Conservation (phyloP, 2,797 vertebrate genomes). For the Rhinophrynus dorsalis region DNA sequence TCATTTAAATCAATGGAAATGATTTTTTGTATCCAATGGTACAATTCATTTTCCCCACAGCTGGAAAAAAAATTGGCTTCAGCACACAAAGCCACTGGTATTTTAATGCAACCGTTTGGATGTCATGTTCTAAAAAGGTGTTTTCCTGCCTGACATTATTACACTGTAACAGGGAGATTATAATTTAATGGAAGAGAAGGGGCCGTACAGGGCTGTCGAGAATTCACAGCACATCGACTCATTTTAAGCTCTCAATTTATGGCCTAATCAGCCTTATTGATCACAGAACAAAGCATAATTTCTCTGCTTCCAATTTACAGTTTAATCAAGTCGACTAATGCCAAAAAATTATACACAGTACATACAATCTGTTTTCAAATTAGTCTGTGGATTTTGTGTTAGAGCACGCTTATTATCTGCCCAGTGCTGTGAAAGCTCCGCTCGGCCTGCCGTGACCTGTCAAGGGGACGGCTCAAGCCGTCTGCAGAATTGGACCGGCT, state of each 20-base stretch:
- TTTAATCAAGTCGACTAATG: slow-evolving; percentile 48
- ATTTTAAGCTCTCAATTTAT: slow-evolving; percentile 49
- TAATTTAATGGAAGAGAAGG: slow-evolving; percentile 12
- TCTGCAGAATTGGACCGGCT: neutral
- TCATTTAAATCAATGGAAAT: too few species aligned
- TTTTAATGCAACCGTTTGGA: slow-evolving; percentile 1
- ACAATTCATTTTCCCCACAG: too few species aligned
- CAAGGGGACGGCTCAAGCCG: neutral
- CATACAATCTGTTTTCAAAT: slow-evolving; percentile 47
- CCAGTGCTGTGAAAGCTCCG: neutral
- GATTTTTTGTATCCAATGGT: too few species aligned
- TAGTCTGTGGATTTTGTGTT: slow-evolving; percentile 39
- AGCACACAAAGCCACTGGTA: neutral
- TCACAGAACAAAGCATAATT: slow-evolving; percentile 49
- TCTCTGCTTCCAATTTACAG: slow-evolving; percentile 46
- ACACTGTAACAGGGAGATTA: slow-evolving; percentile 30
- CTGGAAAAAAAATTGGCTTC: too few species aligned
- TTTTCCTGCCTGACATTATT: slow-evolving; percentile 16
- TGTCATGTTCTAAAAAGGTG: slow-evolving; percentile 9
- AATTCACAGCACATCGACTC: slow-evolving; percentile 38
- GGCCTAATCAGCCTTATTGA: slow-evolving; percentile 48
- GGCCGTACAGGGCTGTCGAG: neutral
- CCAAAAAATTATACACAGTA: slow-evolving; percentile 41
- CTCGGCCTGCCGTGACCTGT: neutral
- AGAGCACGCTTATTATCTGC: slow-evolving; percentile 31